phyloP scores from a whole-genome alignment of 2,888 invertebrate genomes.

The Metellina segmentata region DNA sequence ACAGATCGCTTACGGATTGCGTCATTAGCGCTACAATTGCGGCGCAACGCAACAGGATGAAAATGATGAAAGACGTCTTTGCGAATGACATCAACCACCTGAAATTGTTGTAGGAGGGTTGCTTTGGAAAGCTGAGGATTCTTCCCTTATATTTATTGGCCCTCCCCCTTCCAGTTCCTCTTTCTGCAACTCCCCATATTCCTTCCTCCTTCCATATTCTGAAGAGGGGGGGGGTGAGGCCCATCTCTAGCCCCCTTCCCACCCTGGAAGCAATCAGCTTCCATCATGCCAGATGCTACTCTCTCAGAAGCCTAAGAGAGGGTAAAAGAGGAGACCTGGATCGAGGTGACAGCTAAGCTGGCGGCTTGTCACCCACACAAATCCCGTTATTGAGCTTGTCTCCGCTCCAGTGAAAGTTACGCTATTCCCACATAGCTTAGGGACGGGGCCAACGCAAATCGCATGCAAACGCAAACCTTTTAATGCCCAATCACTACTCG shows the following conservation, averaged over 20 bases:
- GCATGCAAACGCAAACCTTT: conserved; percentile 63
- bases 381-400: conserved; percentile 76
- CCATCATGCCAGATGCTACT: conserved; percentile 75
- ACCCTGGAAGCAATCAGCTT: conserved; percentile 65
- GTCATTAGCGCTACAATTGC: conserved; percentile 65
- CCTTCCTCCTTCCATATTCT: conserved; percentile 11
- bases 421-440: conserved; percentile 68
- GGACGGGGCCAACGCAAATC: conserved; percentile 44
- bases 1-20: conserved; percentile 47
- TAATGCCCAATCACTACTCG: conserved; percentile 42
- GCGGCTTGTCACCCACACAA: conserved; percentile 72
- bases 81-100: conserved; percentile 49
- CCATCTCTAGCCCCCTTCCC: neutral
- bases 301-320: conserved; percentile 64
- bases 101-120: conserved; percentile 32
- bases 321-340: conserved; percentile 54
- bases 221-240: conserved; percentile 5
- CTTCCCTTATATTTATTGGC: conserved; percentile 62
- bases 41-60: conserved; percentile 39
- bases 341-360: conserved; percentile 73
- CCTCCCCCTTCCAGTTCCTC: conserved; percentile 14
- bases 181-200: neutral
- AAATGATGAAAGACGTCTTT: conserved; percentile 60
- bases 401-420: conserved; percentile 52
- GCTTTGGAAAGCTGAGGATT: conserved; percentile 17